Conservation (phyloP, 2,797 vertebrate species). For the Alosa sapidissima region DNA sequence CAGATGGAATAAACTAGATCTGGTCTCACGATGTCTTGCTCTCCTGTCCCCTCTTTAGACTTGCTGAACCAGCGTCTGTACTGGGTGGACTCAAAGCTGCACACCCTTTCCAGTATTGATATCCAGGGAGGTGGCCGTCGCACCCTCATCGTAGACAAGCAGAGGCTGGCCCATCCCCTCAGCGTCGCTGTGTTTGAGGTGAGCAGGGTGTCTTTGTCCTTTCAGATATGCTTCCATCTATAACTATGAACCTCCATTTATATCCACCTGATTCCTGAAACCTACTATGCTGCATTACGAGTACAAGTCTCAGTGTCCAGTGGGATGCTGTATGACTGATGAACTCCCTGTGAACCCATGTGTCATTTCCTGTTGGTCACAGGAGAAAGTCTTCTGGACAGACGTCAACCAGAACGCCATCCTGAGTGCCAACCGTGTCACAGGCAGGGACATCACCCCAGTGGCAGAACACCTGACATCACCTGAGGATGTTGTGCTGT, state of each 20-base stretch:
- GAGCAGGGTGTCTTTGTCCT: constrained; percentile 22
- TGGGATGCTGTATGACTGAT: constrained; percentile 11
- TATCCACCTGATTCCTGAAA: no score
- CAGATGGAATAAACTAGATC: not conserved
- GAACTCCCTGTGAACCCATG: not conserved
- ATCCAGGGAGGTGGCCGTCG: constrained; percentile 79
- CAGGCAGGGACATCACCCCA: constrained; percentile 75
- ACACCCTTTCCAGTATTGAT: constrained; percentile 85
- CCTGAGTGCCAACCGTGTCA: constrained; percentile 85
- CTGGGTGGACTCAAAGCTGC: constrained; percentile 92
- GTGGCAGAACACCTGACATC: constrained; percentile 81
- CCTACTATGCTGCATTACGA: no score
- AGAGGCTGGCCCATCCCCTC: constrained; percentile 83
- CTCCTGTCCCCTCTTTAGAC: constrained; percentile 66
- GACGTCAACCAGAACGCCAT: constrained; percentile 86
- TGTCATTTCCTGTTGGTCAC: not conserved
- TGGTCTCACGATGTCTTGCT: not conserved
- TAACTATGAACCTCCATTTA: not conserved
- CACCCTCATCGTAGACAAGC: constrained; percentile 76
- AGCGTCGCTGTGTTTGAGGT: constrained; percentile 89
- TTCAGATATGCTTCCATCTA: no score
- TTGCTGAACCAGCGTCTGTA: constrained; percentile 84
- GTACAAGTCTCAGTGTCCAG: not conserved
- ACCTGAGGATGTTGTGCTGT: constrained; percentile 85
- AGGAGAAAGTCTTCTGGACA: constrained; percentile 91